Percentiles rank a stretch among this genome's conserved stretches.
Evolutionary conservation across 2,888 invertebrate genomes (phyloP).

Genomic region (Agonum fuliginosum): DNA sequence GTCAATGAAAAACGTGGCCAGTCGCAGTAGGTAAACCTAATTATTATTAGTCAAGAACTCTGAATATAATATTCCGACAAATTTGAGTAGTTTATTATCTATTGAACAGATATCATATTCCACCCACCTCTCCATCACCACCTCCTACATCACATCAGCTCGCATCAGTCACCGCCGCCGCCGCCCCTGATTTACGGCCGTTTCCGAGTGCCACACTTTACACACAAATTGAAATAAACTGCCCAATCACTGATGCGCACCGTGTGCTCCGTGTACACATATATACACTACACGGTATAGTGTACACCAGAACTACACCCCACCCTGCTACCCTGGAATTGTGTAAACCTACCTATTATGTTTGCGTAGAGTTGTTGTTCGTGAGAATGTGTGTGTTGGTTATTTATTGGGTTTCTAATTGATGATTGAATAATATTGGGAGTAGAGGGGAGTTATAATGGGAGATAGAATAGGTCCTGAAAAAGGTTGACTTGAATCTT

Average conservation of each 20-base stretch:
- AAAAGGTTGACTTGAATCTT: no score
- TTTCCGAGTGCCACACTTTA: slow-evolving; percentile 59
- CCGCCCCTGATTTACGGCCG: slow-evolving; percentile 47
- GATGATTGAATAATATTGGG: slow-evolving; percentile 7
- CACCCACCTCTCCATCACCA: no score
- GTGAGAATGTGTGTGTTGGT: neutral
- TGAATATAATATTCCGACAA: no score
- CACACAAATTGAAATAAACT: slow-evolving; percentile 60
- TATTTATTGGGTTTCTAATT: slow-evolving; percentile 18
- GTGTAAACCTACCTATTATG: slow-evolving; percentile 35
- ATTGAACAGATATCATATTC: no score
- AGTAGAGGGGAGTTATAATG: neutral
- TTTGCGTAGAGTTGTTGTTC: neutral
- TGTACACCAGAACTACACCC: neutral
- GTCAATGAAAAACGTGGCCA: no score
- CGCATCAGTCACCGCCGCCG: slow-evolving; percentile 38
- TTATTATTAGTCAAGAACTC: no score
- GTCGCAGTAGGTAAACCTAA: no score
- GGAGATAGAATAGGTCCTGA: no score
- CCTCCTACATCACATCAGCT: slow-evolving; percentile 52
- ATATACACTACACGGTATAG: neutral
- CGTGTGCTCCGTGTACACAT: slow-evolving; percentile 37
- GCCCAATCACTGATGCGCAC: slow-evolving; percentile 59
- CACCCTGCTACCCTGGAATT: neutral
- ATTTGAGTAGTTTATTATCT: no score